Evolutionary conservation across 2,113 vertebrate species (phyloP).

Genomic region (Triplophysa dalaica): DNA sequence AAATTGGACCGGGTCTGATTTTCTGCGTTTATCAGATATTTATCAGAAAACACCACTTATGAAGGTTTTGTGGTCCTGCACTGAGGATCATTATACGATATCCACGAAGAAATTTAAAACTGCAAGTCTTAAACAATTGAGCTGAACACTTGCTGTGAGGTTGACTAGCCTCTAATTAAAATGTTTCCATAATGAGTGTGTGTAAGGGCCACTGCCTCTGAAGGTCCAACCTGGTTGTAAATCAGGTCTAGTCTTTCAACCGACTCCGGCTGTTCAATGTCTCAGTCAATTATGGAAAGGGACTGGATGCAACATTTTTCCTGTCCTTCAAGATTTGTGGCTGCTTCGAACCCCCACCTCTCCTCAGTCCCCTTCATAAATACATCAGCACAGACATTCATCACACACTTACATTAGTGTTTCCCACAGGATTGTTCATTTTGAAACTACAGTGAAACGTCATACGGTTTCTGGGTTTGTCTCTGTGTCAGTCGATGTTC

Average conservation of each 20-base stretch:
- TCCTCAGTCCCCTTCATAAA: slow-evolving; percentile 14
- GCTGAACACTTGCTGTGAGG: slow-evolving; percentile 3
- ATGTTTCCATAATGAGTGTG: slow-evolving; percentile 24
- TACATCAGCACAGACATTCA: not conserved
- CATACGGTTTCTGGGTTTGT: slow-evolving; percentile 7
- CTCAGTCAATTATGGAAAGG: slow-evolving; percentile 67
- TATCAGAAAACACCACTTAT: too few species aligned
- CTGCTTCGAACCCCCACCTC: slow-evolving; percentile 47
- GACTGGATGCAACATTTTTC: slow-evolving; percentile 65
- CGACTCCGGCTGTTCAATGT: slow-evolving; percentile 58
- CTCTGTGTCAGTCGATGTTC: not conserved
- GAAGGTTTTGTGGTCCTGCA: too few species aligned
- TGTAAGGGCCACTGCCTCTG: slow-evolving; percentile 47
- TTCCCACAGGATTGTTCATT: too few species aligned
- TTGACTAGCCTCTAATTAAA: slow-evolving; percentile 41
- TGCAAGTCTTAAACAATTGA: slow-evolving; percentile 6
- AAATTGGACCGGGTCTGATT: too few species aligned
- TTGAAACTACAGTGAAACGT: not conserved
- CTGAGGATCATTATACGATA: not conserved
- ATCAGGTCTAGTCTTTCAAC: slow-evolving; percentile 62
- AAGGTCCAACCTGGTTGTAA: slow-evolving; percentile 59
- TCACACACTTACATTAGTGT: not conserved
- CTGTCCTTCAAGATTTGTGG: slow-evolving; percentile 65
- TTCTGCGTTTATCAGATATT: too few species aligned
- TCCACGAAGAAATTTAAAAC: not conserved